Base-by-base conservation (phyloP, 2,113 vertebrate genomes). In the Tupaia tana region DNA sequence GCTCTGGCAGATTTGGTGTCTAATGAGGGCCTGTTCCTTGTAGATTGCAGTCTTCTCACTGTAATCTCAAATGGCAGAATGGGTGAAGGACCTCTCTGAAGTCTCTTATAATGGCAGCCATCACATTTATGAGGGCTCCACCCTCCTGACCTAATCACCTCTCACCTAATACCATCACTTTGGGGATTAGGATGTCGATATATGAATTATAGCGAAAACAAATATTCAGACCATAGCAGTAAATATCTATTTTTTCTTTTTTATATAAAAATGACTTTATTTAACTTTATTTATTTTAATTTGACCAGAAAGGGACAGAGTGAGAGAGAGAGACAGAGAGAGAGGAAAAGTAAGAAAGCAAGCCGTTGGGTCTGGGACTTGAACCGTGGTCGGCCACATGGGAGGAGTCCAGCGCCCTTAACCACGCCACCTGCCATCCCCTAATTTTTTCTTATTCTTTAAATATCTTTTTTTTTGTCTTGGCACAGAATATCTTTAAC, bases 371-470 rank as follows among this genome's bases (percentile, higher is more conserved):
- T n/a, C n/a, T n/a, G n/a, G n/a, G n/a, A n/a, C n/a, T n/a, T n/a
- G n/a, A n/a, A n/a, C n/a, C n/a, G n/a, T n/a, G n/a, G n/a, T n/a
- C n/a, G n/a, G n/a, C n/a, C n/a, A n/a, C n/a, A n/a, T n/a, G n/a
- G n/a, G n/a, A n/a, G n/a, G n/a, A n/a, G n/a, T n/a, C n/a, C n/a
- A n/a, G n/a, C n/a, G n/a, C n/a, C n/a, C n/a, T n/a, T n/a, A n/a
- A n/a, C n/a, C n/a, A n/a, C n/a, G n/a, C n/a, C n/a, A n/a, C n/a
- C n/a, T n/a, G n/a, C n/a, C n/a, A n/a, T n/a, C n/a, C n/a, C n/a
- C n/a, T n/a, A n/a, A 80, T 66, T 56, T 93, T 91, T 87, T 77
- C 67, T 67, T 86, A 27, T 31, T 91, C 66, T 90, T 86, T 89
- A 75, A 74, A 43, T 63, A 29, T 84, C 54, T 86, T 59, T n/a